These are phyloP conservation scores for Corythornis leucogaster DNA, from an alignment of 2,797 vertebrate genomes.

Conservation along the genomic window DNA sequence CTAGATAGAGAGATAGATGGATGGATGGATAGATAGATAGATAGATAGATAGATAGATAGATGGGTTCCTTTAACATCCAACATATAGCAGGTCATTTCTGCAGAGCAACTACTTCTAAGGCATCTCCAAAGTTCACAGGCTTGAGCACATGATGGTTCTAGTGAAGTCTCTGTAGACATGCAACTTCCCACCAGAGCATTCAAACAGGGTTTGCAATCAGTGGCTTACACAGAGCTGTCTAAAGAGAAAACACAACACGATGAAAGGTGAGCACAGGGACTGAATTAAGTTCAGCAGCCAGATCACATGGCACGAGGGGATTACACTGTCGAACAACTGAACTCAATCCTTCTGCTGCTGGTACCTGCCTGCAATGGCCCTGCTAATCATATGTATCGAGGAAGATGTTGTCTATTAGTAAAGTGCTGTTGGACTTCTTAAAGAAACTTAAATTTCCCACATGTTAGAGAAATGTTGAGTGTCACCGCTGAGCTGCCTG, in stretches of 20 bases:
- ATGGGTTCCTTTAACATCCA: not conserved
- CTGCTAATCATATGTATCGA: not conserved
- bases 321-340: not conserved
- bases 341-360: not conserved
- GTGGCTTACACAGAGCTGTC: not conserved
- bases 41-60: too few species aligned
- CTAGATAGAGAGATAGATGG: not conserved
- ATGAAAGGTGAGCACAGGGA: not conserved
- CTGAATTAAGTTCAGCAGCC: not conserved
- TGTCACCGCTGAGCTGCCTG: not conserved
- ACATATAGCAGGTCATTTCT: not conserved
- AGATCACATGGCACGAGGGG: accelerated
- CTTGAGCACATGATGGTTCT: not conserved
- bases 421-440: not conserved
- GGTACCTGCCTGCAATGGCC: not conserved
- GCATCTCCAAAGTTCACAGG: not conserved
- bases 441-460: not conserved
- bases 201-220: not conserved
- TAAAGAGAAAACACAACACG: not conserved
- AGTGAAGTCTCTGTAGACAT: not conserved
- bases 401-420: not conserved
- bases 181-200: not conserved
- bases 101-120: not conserved
- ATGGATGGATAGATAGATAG: not conserved
- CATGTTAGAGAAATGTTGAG: not conserved